phyloP scores from a whole-genome alignment of 2,113 vertebrate species.

The Pachyramphus minor region DNA sequence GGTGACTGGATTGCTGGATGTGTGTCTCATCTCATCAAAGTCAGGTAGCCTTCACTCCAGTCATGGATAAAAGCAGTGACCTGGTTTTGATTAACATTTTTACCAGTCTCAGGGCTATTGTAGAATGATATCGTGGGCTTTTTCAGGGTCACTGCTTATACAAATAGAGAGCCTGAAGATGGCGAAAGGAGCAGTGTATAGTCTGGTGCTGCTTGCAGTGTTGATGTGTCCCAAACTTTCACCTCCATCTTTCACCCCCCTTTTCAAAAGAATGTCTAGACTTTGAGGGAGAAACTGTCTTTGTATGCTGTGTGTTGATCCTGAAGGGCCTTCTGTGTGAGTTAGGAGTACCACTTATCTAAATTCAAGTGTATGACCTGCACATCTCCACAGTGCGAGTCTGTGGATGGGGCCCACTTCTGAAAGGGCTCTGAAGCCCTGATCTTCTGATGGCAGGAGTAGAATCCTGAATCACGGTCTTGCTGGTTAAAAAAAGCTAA shows the following conservation, averaged over 20 bases:
- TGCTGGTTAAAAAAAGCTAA: neutral
- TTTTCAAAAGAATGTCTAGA: neutral
- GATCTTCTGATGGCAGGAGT: neutral
- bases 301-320: neutral
- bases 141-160: neutral
- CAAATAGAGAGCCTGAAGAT: neutral
- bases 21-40: neutral
- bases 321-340: neutral
- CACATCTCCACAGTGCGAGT: neutral
- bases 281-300: neutral
- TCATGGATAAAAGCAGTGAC: neutral
- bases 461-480: neutral
- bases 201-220: neutral
- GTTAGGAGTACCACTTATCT: neutral
- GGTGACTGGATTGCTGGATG: neutral
- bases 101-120: neutral
- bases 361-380: neutral
- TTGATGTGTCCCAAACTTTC: neutral
- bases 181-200: neutral
- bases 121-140: neutral
- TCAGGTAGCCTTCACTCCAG: neutral
- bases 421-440: neutral
- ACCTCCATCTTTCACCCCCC: neutral
- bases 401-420: rapidly evolving
- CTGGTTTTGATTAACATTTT: neutral